These are phyloP conservation scores for Camptogramma bilineatum DNA, from an alignment of 2,888 invertebrate species.

Conservation along the genomic window DNA sequence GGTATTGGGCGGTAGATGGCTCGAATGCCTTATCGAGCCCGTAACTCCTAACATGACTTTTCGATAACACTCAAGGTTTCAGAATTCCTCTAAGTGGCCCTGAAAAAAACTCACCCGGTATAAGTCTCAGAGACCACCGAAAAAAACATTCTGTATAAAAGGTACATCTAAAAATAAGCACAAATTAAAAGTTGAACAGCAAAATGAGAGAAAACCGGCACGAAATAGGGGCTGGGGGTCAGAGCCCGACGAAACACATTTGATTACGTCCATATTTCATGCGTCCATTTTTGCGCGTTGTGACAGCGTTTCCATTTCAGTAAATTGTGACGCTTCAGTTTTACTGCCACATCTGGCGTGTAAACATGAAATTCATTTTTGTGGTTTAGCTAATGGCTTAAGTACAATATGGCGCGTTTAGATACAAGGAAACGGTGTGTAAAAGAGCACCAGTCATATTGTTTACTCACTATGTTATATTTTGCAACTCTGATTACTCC, in stretches of 20 bases:
- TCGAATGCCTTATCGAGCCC: no score
- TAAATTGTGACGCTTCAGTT: slow-evolving; percentile 63
- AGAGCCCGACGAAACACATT: slow-evolving; percentile 49
- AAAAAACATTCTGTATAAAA: background rate
- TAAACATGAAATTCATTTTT: slow-evolving; percentile 54
- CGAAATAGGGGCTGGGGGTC: slow-evolving; percentile 10
- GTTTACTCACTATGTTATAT: no score
- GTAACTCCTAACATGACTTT: no score
- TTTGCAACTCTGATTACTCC: no score
- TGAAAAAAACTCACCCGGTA: no score
- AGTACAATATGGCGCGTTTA: background rate
- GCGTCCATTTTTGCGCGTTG: slow-evolving; percentile 59
- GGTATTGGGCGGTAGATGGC: no score
- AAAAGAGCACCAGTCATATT: no score
- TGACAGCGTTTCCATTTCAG: slow-evolving; percentile 60
- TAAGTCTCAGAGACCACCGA: no score
- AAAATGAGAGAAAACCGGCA: slow-evolving; percentile 3
- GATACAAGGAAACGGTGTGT: background rate
- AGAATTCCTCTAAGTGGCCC: no score
- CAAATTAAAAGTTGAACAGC: slow-evolving; percentile 21
- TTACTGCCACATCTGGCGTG: slow-evolving; percentile 49
- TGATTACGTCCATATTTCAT: slow-evolving; percentile 63
- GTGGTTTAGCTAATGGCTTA: slow-evolving; percentile 14
- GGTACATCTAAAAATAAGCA: slow-evolving; percentile 16
- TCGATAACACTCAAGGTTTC: no score